A percentile compares a stretch with the other conserved stretches of the same genome.
phyloP scores from a whole-genome alignment of 2,113 vertebrate species.

The Scomber colias region DNA sequence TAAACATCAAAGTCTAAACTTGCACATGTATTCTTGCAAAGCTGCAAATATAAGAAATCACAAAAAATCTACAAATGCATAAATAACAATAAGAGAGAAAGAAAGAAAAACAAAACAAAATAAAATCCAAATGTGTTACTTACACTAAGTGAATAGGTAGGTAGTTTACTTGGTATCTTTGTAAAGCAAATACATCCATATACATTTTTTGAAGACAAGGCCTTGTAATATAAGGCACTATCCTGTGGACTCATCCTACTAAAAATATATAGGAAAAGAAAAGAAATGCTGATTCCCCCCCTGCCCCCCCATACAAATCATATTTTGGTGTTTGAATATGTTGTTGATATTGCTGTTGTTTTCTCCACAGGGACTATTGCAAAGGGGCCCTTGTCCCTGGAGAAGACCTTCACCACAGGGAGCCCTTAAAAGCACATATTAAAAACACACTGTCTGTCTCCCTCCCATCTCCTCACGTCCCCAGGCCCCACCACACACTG shows the following conservation, averaged over 20 bases:
- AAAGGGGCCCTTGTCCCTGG: conserved; percentile 66
- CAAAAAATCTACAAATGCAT: background rate
- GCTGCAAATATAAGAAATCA: background rate
- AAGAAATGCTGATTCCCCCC: conserved; percentile 12
- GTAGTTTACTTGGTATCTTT: background rate
- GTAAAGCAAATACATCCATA: background rate
- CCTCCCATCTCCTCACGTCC: conserved; percentile 69
- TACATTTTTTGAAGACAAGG: background rate
- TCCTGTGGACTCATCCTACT: conserved; percentile 19
- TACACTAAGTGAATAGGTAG: background rate
- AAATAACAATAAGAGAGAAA: too few relatives aligned
- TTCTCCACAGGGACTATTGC: conserved; percentile 67
- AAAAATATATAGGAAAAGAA: conserved; percentile 44
- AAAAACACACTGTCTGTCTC: conserved; percentile 79
- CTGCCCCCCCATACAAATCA: conserved; percentile 4
- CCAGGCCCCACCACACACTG: conserved; percentile 77
- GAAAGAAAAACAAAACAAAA: background rate
- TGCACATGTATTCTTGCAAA: background rate
- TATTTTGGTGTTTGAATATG: conserved; percentile 59
- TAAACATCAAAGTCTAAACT: background rate
- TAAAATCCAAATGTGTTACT: background rate
- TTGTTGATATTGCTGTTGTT: conserved; percentile 75
- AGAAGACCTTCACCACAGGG: conserved; percentile 73
- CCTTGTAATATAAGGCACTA: background rate
- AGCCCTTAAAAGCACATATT: conserved; percentile 85